A percentile compares a stretch with the other conserved stretches of the same genome.
phyloP scores from a whole-genome alignment of 2,113 vertebrate genomes.

The Panthera tigris region DNA sequence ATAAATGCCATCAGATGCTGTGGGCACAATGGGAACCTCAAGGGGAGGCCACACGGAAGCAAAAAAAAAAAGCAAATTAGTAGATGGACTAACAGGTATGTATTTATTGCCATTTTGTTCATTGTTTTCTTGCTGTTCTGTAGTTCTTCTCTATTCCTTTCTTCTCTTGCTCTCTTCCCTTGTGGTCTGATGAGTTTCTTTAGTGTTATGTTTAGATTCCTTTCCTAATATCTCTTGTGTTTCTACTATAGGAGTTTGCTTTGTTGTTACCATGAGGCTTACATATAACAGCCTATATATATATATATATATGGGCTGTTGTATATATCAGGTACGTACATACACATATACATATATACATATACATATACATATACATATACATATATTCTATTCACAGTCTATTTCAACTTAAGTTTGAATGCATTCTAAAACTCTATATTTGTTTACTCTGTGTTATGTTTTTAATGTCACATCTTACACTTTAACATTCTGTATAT shows the following conservation, averaged over 20 bases:
- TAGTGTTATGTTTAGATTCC: background rate
- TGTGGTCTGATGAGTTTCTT: background rate
- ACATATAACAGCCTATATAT: background rate
- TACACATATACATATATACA: background rate
- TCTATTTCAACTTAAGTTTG: background rate
- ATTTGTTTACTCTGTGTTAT: background rate
- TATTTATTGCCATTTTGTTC: background rate
- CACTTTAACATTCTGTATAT: background rate
- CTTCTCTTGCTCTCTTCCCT: background rate
- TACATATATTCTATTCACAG: background rate
- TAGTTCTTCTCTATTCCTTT: background rate
- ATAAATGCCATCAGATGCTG: slow-evolving; percentile 9
- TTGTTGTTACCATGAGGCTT: background rate
- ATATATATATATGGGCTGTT: background rate
- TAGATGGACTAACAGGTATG: background rate
- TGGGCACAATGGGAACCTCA: background rate
- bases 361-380: background rate
- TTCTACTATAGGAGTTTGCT: background rate
- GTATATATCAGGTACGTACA: too few relatives aligned
- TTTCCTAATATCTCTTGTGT: background rate
- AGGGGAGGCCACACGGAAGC: background rate
- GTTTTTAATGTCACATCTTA: background rate
- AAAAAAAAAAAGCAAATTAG: background rate
- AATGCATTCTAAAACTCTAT: background rate
- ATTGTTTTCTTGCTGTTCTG: background rate